Percentiles rank a stretch among this genome's conserved stretches.
Conservation (phyloP, 1,140 invertebrate genomes). For the Atta texana region DNA sequence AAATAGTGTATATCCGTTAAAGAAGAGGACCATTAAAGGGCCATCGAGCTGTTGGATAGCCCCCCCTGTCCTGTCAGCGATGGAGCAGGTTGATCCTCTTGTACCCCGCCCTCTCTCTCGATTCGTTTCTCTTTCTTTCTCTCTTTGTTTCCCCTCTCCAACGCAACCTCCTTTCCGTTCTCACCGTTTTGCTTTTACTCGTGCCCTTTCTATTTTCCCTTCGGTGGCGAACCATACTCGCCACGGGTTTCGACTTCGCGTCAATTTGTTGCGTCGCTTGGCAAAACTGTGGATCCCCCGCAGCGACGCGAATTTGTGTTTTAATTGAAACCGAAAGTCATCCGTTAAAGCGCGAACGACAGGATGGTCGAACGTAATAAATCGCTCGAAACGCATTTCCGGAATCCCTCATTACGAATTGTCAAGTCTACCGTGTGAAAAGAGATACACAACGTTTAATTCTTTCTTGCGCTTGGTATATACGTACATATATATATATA, state of each 20-base stretch:
- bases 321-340: conserved; percentile 65
- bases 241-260: conserved; percentile 47
- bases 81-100: conserved; percentile 61
- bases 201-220: conserved; percentile 35
- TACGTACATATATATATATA: too few species aligned
- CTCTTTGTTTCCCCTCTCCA: background rate
- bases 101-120: conserved; percentile 9
- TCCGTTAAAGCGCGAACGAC: conserved; percentile 59
- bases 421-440: background rate
- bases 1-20: conserved; percentile 68
- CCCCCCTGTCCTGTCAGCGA: conserved; percentile 65
- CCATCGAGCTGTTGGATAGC: conserved; percentile 66
- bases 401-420: conserved; percentile 41
- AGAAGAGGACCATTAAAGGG: conserved; percentile 74
- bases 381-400: conserved; percentile 47
- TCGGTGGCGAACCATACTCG: conserved; percentile 27
- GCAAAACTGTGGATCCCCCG: conserved; percentile 54
- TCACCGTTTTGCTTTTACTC: conserved; percentile 43
- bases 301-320: conserved; percentile 62
- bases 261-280: conserved; percentile 51
- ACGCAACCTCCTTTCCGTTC: conserved; percentile 14
- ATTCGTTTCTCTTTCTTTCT: conserved; percentile 3
- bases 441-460: background rate
- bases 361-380: conserved; percentile 42
- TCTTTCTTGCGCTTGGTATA: background rate